phyloP scores from a whole-genome alignment of 2,797 vertebrate genomes.

The Rhinophrynus dorsalis region DNA sequence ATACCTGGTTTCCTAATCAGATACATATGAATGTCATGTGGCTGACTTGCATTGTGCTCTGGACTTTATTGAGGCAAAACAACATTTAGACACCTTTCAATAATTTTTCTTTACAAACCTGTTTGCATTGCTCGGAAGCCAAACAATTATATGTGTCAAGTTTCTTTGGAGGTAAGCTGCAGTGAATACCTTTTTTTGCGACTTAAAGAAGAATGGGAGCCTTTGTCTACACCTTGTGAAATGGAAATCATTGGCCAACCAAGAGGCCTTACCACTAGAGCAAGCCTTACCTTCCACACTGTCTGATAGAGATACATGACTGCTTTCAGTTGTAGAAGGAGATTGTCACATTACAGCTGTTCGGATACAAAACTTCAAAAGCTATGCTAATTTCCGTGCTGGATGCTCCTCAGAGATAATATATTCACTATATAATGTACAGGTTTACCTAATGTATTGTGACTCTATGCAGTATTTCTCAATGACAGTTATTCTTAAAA shows the following conservation, averaged over 20 bases:
- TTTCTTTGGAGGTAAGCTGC: conserved; percentile 38
- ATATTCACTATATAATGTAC: conserved; percentile 56
- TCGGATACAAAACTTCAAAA: conserved; percentile 56
- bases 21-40: conserved; percentile 50
- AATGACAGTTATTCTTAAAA: conserved; percentile 62
- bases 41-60: conserved; percentile 50
- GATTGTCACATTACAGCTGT: conserved; percentile 47
- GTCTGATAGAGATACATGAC: conserved; percentile 48
- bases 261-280: conserved; percentile 52
- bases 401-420: conserved; percentile 52
- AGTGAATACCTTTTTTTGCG: conserved; percentile 17
- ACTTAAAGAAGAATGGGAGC: conserved; percentile 45
- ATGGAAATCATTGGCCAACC: conserved; percentile 33
- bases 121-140: conserved; percentile 55
- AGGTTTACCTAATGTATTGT: conserved; percentile 51
- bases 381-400: conserved; percentile 59
- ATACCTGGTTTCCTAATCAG: conserved; percentile 45
- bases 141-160: conserved; percentile 42
- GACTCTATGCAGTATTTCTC: conserved; percentile 56
- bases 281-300: conserved; percentile 48
- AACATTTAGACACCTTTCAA: conserved; percentile 46
- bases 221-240: conserved; percentile 44
- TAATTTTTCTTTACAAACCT: conserved; percentile 30
- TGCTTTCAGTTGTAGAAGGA: conserved; percentile 50
- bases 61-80: conserved; percentile 51